Evolutionary conservation across 1,140 invertebrate species (phyloP), one percentile per base, ranked within the genome.

Genomic region (Protaetia brevitarsis): DNA sequence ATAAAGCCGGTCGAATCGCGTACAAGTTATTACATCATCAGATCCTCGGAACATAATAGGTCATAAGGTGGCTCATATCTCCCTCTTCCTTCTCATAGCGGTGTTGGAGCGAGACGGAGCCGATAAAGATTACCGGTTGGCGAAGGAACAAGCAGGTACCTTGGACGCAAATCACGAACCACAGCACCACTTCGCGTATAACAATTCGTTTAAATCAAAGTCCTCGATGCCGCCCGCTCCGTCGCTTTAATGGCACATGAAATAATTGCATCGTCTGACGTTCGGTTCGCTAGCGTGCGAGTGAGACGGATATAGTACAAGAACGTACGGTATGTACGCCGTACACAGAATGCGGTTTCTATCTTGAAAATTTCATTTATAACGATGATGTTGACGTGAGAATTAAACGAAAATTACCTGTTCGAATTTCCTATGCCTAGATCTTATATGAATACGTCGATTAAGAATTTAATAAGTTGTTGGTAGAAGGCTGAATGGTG

Each of bases 131-230:
- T 51, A 51, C 41, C 19, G 41, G 41, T 51, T 51, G 41, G 19
- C 41, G 41, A 16, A 51, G 41, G 41, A 51, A 51, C 41, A 23
- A 23, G 41, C 41, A 51, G 41, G 41, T 51, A 51, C 41, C 41
- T 51, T 51, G 41, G 16, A 51, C 19, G 19, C 41, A 51, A 51
- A 51, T 51, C 41, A 51, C 41, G 41, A 51, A 51, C 41, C 41
- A 23, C 41, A 51, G 19, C 41, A 26, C 19, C 41, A 51, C 41
- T 51, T 19, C 41, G 41, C 16, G 41, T 51, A 51, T 10, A 51
- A 51, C 41, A 51, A 51, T 51, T 51, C 41, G 41, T 51, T 51
- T 10, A 19, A 51, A 51, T 51, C 41, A 37, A 37, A 37, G 34
- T 37, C 16, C 34, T 37, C 34, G 13, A 23, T 51, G 19, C 41